Conservation (phyloP, 1,140 invertebrate genomes). For the Araneus ventricosus region DNA sequence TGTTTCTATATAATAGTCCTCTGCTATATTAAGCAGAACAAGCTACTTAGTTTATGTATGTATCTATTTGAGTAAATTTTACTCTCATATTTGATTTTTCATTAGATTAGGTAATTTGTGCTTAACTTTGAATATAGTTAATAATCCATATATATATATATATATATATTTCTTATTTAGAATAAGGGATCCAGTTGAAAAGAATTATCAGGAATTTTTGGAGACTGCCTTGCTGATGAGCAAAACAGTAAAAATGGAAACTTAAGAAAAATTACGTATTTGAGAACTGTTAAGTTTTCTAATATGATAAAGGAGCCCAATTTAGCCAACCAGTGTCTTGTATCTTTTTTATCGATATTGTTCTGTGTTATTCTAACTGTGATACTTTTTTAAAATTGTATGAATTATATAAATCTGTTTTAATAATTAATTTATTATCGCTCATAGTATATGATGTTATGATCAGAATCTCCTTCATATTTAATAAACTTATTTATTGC, state of each 20-base stretch:
- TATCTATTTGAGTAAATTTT: no score
- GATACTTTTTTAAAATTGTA: neutral
- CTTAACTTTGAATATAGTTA: no score
- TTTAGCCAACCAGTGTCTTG: neutral
- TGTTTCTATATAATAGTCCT: no score
- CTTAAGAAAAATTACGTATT: neutral
- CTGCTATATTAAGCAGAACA: no score
- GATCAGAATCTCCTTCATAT: neutral
- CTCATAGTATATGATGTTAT: neutral
- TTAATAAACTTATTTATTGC: neutral
- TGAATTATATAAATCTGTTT: neutral
- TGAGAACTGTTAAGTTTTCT: neutral
- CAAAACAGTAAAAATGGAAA: neutral
- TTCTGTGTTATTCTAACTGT: neutral
- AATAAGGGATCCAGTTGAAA: constrained; percentile 60
- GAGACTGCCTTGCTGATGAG: constrained; percentile 45
- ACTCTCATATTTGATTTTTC: no score
- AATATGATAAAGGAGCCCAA: neutral
- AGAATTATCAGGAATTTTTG: constrained; percentile 56
- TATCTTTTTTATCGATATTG: neutral
- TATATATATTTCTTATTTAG: constrained; percentile 50
- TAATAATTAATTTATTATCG: neutral
- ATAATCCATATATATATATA: no score
- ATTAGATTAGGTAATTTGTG: no score
- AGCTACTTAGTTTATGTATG: no score